A percentile compares a stretch with the other conserved stretches of the same genome.
Evolutionary conservation across 2,113 vertebrate genomes (phyloP).

Genomic region (Neodontobutis hainanensis): DNA sequence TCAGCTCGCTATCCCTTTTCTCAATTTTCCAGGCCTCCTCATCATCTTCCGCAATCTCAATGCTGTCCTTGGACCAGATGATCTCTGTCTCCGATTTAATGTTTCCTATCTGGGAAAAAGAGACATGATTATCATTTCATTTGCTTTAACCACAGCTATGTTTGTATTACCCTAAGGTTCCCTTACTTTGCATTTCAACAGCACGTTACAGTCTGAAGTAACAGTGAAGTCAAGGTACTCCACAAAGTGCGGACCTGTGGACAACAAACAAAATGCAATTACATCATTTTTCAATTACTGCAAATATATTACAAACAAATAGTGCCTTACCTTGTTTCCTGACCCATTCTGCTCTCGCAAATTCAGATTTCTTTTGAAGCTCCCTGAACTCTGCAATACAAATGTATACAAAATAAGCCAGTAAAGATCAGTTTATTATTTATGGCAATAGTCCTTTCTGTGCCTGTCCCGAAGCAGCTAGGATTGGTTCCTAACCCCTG

Average conservation of each 20-base stretch:
- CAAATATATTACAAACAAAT: neutral
- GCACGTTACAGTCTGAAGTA: slow-evolving; percentile 89
- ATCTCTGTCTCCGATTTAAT: slow-evolving; percentile 91
- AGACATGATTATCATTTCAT: neutral
- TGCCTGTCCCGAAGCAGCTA: neutral
- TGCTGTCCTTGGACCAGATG: slow-evolving; percentile 91
- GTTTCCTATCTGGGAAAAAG: slow-evolving; percentile 89
- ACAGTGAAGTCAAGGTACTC: slow-evolving; percentile 94
- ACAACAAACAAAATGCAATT: neutral
- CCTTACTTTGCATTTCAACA: slow-evolving; percentile 94
- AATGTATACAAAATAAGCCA: neutral
- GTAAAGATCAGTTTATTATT: neutral
- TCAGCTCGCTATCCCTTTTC: slow-evolving; percentile 85
- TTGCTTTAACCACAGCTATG: neutral
- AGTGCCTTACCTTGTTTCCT: slow-evolving; percentile 90
- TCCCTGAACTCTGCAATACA: slow-evolving; percentile 87
- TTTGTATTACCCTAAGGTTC: neutral
- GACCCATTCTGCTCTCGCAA: slow-evolving; percentile 94
- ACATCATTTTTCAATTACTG: neutral
- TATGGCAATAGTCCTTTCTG: neutral
- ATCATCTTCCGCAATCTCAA: slow-evolving; percentile 91
- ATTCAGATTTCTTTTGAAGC: slow-evolving; percentile 93
- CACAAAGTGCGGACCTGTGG: slow-evolving; percentile 95
- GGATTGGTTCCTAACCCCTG: too few relatives aligned
- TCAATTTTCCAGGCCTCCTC: slow-evolving; percentile 85